Evolutionary conservation across 2,113 vertebrate species (phyloP).

Genomic region (Caretta caretta): DNA sequence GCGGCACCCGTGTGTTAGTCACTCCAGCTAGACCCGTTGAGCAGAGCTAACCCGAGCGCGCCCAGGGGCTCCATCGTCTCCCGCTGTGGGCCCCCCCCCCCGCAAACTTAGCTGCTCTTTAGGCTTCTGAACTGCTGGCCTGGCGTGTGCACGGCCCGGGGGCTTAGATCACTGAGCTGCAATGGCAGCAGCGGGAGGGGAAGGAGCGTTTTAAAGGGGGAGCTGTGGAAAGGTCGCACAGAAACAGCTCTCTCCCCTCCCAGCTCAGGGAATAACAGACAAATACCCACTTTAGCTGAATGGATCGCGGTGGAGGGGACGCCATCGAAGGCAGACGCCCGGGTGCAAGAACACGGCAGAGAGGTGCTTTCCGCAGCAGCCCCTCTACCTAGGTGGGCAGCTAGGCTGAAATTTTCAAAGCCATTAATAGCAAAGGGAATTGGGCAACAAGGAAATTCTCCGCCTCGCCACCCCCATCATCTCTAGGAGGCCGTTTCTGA

Average conservation of each 20-base stretch:
- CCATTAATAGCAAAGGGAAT: neutral
- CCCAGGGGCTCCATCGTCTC: neutral
- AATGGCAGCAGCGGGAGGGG: neutral
- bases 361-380: neutral
- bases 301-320: neutral
- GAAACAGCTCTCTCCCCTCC: neutral
- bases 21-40: neutral
- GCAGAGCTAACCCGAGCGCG: neutral
- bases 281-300: too few species aligned
- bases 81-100: neutral
- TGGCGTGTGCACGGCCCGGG: neutral
- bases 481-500: too few species aligned
- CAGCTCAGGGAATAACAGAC: neutral
- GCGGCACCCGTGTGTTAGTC: neutral
- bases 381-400: neutral
- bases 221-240: neutral
- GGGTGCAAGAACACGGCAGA: neutral
- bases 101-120: fast-evolving
- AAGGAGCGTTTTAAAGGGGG: neutral
- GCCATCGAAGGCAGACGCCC: too few species aligned
- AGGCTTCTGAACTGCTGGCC: neutral
- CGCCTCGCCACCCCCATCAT: too few species aligned
- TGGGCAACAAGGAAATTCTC: too few species aligned
- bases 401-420: neutral
- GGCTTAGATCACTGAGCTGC: neutral